Conservation (phyloP, 1,140 invertebrate genomes). For the Metaphire vulgaris region DNA sequence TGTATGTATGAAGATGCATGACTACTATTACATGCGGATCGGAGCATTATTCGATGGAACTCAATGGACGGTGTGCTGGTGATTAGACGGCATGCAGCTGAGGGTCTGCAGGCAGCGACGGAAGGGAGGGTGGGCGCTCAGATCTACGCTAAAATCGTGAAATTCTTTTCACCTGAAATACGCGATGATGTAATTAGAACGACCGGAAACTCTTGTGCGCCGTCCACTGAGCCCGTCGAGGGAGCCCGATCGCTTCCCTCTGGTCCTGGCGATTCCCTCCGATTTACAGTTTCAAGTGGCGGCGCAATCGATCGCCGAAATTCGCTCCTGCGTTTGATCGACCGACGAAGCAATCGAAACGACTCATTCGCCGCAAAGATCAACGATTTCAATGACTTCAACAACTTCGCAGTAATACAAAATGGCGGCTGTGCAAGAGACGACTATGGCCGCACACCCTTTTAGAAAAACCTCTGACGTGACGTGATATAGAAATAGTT, state of each 20-base stretch:
- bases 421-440: not conserved
- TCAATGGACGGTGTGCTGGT: too few species aligned
- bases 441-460: too few species aligned
- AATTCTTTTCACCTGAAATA: not conserved
- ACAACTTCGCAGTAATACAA: not conserved
- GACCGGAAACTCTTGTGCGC: not conserved
- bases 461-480: too few species aligned
- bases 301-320: not conserved
- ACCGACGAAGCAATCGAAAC: not conserved
- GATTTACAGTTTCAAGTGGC: not conserved
- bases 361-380: not conserved
- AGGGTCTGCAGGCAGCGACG: too few species aligned
- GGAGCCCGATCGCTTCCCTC: not conserved
- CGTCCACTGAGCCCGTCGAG: not conserved
- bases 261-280: not conserved
- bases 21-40: not conserved
- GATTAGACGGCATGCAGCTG: too few species aligned
- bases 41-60: too few species aligned
- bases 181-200: not conserved
- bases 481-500: too few species aligned
- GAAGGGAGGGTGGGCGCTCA: not conserved
- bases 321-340: not conserved
- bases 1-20: too few species aligned
- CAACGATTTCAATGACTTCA: not conserved
- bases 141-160: not conserved